Base-by-base conservation (phyloP, 1,140 invertebrate species). In the Sinonovacula constricta region DNA sequence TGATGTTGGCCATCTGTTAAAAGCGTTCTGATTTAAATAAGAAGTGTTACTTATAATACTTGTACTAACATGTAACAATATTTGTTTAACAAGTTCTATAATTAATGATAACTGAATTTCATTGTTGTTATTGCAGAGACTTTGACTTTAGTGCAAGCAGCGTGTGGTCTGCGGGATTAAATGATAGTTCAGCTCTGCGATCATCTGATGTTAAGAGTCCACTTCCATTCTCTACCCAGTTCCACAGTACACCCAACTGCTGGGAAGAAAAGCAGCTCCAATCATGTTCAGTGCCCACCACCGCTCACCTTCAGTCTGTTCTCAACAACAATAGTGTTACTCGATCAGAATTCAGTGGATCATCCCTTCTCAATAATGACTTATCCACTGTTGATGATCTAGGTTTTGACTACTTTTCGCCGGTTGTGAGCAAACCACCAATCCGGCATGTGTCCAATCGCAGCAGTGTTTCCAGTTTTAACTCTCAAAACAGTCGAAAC, bases 211-310 rank as follows among this genome's bases (percentile, higher is more conserved):
- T 69, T 15, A 57, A 36, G 39, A 69, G 57, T 54, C 67, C 75
- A 15, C 28, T 78, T 12, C 65, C 75, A 14, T 78, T 78, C 51
- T 24, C 63, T 10, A 45, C 26, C 18, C 66, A 78, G 31, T 63
- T 69, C 18, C 75, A 78, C 56, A 78, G 75, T 26, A 78, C 75
- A 33, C 75, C 75, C 7, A 78, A 78, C 49, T 69, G 39, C 36
- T 78, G 75, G 75, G 65, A 69, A 36, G 75, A 78, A 51, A 63
- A 60, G 56, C 22, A n/a, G n/a, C 26, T 45, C 39, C 39, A n/a
- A n/a, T n/a, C n/a, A n/a, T n/a, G n/a, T n/a, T n/a, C n/a, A n/a
- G n/a, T n/a, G n/a, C n/a, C n/a, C n/a, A n/a, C 39, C 39, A 45
- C 39, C 7, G 39, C 39, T 45, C 7, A 45, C 39, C 39, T n/a